phyloP scores from a whole-genome alignment of 2,888 invertebrate genomes.

The Cantharis rustica region DNA sequence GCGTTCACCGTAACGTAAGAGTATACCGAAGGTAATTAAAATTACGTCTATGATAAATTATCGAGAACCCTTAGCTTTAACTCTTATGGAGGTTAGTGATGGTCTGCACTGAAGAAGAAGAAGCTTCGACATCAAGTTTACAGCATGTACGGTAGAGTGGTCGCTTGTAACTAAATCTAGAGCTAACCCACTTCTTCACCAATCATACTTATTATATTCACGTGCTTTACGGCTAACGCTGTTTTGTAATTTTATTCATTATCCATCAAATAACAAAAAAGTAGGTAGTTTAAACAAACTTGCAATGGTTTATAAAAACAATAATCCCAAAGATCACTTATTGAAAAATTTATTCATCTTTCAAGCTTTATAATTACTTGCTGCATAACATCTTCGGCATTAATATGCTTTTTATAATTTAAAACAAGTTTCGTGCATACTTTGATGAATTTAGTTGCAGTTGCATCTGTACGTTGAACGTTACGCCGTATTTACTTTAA shows the following conservation, averaged over 20 bases:
- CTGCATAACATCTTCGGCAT: background rate
- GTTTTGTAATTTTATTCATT: constrained; percentile 1
- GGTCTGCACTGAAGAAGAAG: constrained; percentile 49
- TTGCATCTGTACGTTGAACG: background rate
- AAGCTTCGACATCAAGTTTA: constrained; percentile 42
- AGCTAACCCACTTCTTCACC: constrained; percentile 56
- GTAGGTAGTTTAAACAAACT: background rate
- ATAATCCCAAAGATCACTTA: background rate
- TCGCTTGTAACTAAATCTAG: constrained; percentile 41
- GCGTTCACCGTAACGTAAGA: constrained; percentile 4
- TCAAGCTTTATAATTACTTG: background rate
- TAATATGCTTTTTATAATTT: background rate
- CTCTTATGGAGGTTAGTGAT: constrained; percentile 50
- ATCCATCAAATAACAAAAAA: background rate
- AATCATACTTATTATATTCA: constrained; percentile 48
- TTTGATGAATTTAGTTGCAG: background rate
- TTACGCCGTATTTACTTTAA: background rate
- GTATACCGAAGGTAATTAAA: constrained; percentile 18
- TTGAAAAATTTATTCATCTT: background rate
- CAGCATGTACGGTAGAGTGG: constrained; percentile 43
- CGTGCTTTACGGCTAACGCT: constrained; percentile 32
- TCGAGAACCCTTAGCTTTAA: constrained; percentile 44
- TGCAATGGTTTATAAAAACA: background rate
- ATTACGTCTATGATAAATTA: constrained; percentile 40
- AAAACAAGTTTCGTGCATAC: background rate